phyloP scores from a whole-genome alignment of 2,888 invertebrate genomes.

The Dicyrtomina minuta region DNA sequence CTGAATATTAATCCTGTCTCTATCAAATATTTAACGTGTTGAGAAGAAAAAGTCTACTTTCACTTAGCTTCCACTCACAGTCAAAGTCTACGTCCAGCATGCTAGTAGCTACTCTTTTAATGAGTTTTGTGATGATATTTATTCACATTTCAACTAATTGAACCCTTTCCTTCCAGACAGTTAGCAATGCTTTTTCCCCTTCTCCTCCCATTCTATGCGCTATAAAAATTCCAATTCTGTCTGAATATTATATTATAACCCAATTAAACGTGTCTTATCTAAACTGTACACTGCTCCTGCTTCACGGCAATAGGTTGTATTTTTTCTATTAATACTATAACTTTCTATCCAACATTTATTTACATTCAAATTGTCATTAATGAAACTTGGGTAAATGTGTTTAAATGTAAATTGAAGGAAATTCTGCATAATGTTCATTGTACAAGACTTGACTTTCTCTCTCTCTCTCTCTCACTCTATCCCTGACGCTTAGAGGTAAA shows the following conservation, averaged over 20 bases:
- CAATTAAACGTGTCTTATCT: too few relatives aligned
- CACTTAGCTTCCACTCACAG: too few relatives aligned
- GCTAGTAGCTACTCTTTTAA: too few relatives aligned
- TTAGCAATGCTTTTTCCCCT: slow-evolving; percentile 1
- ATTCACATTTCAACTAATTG: slow-evolving; percentile 7
- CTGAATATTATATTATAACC: too few relatives aligned
- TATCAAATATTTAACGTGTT: slow-evolving; percentile 17
- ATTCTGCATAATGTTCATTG: background rate
- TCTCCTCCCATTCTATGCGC: background rate
- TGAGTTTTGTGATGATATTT: background rate
- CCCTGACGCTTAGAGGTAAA: background rate
- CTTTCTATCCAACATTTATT: too few relatives aligned
- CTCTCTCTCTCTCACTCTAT: background rate
- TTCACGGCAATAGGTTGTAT: too few relatives aligned
- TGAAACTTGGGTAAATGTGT: too few relatives aligned
- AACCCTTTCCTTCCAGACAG: background rate
- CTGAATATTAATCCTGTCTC: slow-evolving; percentile 27
- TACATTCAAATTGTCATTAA: too few relatives aligned
- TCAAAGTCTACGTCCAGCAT: too few relatives aligned
- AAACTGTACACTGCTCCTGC: too few relatives aligned
- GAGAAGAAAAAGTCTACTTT: background rate
- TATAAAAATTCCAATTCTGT: background rate
- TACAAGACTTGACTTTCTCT: background rate
- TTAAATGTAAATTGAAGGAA: too few relatives aligned
- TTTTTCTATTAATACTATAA: too few relatives aligned